phyloP scores from a whole-genome alignment of 2,888 invertebrate species.

The Eurytoma californica region DNA sequence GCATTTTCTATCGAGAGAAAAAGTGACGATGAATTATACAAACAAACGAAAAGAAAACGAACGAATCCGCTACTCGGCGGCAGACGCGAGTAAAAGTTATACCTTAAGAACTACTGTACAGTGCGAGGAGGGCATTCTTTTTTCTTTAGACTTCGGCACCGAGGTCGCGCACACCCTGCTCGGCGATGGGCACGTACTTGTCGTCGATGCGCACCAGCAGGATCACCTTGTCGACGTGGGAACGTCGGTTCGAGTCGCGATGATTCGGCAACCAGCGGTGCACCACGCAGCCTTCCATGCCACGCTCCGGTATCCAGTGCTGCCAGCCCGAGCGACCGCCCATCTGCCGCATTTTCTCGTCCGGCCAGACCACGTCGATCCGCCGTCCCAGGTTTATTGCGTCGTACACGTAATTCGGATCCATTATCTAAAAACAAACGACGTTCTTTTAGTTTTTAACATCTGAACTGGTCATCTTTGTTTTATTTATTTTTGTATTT shows the following conservation, averaged over 20 bases:
- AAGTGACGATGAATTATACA: no score
- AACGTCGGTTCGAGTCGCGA: constrained; percentile 89
- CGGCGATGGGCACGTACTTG: constrained; percentile 94
- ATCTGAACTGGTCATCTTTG: no score
- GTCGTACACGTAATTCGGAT: constrained; percentile 88
- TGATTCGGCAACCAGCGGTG: constrained; percentile 97
- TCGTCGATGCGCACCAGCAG: constrained; percentile 95
- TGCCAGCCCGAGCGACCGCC: constrained; percentile 94
- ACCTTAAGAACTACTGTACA: no score
- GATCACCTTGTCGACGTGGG: constrained; percentile 94
- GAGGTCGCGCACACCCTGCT: constrained; percentile 88
- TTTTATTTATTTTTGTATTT: no score
- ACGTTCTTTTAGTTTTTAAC: not conserved
- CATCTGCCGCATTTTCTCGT: constrained; percentile 88
- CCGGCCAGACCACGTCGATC: constrained; percentile 97
- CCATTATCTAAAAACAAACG: constrained; percentile 76
- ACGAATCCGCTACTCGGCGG: no score
- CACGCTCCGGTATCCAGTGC: constrained; percentile 91
- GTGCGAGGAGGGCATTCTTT: no score
- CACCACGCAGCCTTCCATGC: constrained; percentile 96
- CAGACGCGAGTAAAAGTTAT: no score
- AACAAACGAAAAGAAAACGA: no score
- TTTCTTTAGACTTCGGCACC: constrained; percentile 80
- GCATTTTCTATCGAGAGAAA: no score
- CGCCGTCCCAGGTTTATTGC: constrained; percentile 92